Conservation (phyloP, 2,888 invertebrate genomes). For the Enchytraeus crypticus region DNA sequence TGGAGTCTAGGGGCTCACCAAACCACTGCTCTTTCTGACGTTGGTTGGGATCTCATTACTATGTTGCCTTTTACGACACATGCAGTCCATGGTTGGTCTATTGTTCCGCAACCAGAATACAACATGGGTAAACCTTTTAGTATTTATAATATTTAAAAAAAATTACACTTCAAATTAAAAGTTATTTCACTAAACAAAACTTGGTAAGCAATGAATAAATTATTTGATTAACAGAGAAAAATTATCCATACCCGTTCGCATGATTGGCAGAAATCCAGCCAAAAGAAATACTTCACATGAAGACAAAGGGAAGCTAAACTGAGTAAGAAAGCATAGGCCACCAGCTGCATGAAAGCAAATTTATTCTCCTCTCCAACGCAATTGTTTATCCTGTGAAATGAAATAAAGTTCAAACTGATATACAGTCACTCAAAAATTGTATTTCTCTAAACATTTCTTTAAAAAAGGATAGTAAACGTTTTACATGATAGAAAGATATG, state of each 20-base stretch:
- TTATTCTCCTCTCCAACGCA: slow-evolving; percentile 49
- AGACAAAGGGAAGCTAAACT: slow-evolving; percentile 31
- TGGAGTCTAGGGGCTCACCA: too few relatives aligned
- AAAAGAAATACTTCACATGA: neutral
- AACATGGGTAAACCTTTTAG: neutral
- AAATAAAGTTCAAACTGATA: slow-evolving; percentile 3
- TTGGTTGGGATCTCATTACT: too few relatives aligned
- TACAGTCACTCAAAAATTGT: too few relatives aligned
- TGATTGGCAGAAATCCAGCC: neutral
- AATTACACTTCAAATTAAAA: neutral
- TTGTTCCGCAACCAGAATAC: neutral
- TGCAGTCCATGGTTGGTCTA: too few relatives aligned
- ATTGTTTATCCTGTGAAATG: slow-evolving; percentile 47
- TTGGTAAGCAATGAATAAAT: neutral
- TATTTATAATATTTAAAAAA: neutral
- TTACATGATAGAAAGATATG: too few relatives aligned
- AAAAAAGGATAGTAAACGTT: too few relatives aligned
- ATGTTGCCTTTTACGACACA: too few relatives aligned
- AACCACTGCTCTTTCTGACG: too few relatives aligned
- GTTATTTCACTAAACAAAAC: neutral
- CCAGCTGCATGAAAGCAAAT: slow-evolving; percentile 43
- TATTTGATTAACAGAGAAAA: neutral
- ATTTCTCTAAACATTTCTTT: too few relatives aligned
- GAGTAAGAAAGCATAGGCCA: slow-evolving; percentile 58
- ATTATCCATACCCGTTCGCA: slow-evolving; percentile 5